These are phyloP conservation scores for Poecile montanus DNA, from an alignment of 2,797 vertebrate genomes.

Conservation along the genomic window DNA sequence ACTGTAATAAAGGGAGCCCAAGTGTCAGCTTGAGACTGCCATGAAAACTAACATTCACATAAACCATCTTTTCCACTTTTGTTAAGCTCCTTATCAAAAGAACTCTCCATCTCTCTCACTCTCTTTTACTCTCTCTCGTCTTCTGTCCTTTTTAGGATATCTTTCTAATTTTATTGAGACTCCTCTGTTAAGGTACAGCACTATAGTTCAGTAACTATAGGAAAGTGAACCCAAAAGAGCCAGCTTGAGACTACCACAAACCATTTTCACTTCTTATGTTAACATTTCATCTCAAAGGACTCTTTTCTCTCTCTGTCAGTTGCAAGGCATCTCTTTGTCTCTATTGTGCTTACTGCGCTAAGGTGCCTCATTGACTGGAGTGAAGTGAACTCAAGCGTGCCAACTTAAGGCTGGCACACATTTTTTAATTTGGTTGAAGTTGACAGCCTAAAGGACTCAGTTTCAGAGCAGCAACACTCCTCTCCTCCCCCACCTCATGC, in stretches of 20 bases:
- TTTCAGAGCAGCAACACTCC: conserved; percentile 44
- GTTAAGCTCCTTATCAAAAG: conserved; percentile 80
- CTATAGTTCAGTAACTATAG: conserved; percentile 81
- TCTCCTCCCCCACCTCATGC: conserved; percentile 18
- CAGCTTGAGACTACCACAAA: conserved; percentile 79
- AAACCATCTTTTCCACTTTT: conserved; percentile 79
- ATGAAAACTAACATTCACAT: conserved; percentile 78
- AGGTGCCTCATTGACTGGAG: conserved; percentile 78
- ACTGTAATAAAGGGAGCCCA: conserved; percentile 73
- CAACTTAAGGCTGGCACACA: conserved; percentile 77
- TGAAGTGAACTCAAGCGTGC: conserved; percentile 79
- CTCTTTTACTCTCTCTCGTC: conserved; percentile 65
- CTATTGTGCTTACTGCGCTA: conserved; percentile 77
- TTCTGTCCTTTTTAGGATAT: conserved; percentile 78
- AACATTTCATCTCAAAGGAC: conserved; percentile 84
- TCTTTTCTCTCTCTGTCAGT: conserved; percentile 79
- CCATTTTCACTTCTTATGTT: conserved; percentile 82
- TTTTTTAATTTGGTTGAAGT: conserved; percentile 77
- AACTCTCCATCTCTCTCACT: conserved; percentile 51
- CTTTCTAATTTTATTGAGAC: conserved; percentile 83
- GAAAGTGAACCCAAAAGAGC: conserved; percentile 82
- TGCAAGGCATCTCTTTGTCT: conserved; percentile 81
- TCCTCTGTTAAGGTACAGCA: conserved; percentile 76
- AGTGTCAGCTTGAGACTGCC: conserved; percentile 72
- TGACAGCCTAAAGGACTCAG: conserved; percentile 64